A percentile compares a stretch with the other conserved stretches of the same genome.
These are phyloP conservation scores for Pimephales promelas DNA, from an alignment of 2,113 vertebrate species.

Conservation along the genomic window DNA sequence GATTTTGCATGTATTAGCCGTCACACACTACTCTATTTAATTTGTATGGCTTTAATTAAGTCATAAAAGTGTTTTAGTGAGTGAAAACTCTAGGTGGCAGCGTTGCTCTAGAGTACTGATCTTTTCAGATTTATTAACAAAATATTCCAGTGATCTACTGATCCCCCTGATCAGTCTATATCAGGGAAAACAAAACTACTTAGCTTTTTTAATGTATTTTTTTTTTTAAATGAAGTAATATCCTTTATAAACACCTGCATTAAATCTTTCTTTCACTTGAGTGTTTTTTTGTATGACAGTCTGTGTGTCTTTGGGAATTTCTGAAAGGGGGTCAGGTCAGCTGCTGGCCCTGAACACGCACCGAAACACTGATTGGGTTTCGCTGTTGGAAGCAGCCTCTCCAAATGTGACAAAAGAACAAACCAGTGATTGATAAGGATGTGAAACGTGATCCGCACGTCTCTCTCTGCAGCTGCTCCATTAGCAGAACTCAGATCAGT, in stretches of 20 bases:
- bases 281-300: slow-evolving; percentile 37
- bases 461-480: slow-evolving; percentile 31
- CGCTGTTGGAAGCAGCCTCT: slow-evolving; percentile 61
- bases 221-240: background rate
- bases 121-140: slow-evolving; percentile 74
- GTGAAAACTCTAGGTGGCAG: slow-evolving; percentile 77
- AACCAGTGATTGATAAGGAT: slow-evolving; percentile 77
- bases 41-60: slow-evolving; percentile 65
- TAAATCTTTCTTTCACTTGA: slow-evolving; percentile 13
- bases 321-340: slow-evolving; percentile 52
- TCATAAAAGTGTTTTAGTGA: slow-evolving; percentile 46
- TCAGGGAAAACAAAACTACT: slow-evolving; percentile 63
- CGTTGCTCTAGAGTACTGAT: slow-evolving; percentile 65
- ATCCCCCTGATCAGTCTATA: slow-evolving; percentile 77
- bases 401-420: slow-evolving; percentile 71
- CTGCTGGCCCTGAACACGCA: slow-evolving; percentile 64
- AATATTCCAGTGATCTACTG: slow-evolving; percentile 78
- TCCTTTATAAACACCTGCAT: background rate
- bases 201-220: slow-evolving; percentile 59
- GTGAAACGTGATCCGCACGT: slow-evolving; percentile 69
- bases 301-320: slow-evolving; percentile 61
- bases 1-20: slow-evolving; percentile 1
- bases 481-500: slow-evolving; percentile 53
- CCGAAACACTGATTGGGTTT: slow-evolving; percentile 65
- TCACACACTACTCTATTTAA: slow-evolving; percentile 50